Conservation (phyloP, 2,113 vertebrate genomes). For the Papio anubis region DNA sequence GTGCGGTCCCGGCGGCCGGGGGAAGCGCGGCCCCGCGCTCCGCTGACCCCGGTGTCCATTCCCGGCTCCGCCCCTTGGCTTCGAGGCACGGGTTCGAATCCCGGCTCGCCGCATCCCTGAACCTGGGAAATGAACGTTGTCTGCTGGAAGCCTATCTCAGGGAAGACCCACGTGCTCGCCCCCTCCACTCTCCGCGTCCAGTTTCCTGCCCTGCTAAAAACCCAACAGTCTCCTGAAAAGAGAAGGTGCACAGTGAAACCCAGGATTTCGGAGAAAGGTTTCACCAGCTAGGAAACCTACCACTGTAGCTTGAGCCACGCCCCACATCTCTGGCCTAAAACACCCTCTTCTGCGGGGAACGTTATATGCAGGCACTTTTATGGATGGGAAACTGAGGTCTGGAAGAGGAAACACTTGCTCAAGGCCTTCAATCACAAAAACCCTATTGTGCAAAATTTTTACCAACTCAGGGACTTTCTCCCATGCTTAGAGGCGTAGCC, state of each 20-base stretch:
- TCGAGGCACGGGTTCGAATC: not conserved
- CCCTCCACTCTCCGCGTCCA: no score
- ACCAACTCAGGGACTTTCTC: not conserved
- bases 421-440: not conserved
- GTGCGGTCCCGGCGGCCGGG: not conserved
- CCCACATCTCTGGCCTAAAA: not conserved
- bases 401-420: not conserved
- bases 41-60: slow-evolving; percentile 59
- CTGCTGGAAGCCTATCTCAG: no score
- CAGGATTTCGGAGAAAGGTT: not conserved
- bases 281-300: not conserved
- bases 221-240: not conserved
- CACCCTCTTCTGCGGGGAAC: not conserved
- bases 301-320: not conserved
- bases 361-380: not conserved
- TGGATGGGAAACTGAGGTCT: not conserved
- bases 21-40: slow-evolving; percentile 37
- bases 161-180: no score
- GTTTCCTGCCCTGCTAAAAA: not conserved
- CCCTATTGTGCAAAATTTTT: fast-evolving
- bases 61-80: not conserved
- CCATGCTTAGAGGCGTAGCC: not conserved
- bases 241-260: not conserved
- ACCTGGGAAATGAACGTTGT: not conserved
- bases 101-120: not conserved